Base-by-base conservation (phyloP, 2,888 invertebrate genomes). In the Spatulosminthurus flaviceps region DNA sequence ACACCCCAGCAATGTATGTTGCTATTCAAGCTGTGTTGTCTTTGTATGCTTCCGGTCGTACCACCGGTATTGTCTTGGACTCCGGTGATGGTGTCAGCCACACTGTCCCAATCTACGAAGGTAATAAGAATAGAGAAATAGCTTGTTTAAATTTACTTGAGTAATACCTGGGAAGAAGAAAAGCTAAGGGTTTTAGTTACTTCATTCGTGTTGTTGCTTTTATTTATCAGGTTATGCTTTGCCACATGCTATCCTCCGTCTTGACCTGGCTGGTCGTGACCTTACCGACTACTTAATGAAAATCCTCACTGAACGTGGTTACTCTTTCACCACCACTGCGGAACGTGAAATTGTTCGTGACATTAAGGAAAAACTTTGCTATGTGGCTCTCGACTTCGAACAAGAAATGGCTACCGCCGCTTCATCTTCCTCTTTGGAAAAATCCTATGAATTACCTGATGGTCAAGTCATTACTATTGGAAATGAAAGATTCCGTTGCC, bases 21-120 rank as follows among this genome's bases (percentile, higher is more conserved):
- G 95, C 95, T 87, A 95, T 96, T 90, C 95, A 96, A 90, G 95
- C 95, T 86, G 95, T 95, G 86, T 91, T 96, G 83, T 95, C 95
- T 88, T 90, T 96, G 88, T 96, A 96, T 89, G 96, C 96, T 83
- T 95, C 95, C 88, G 96, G 95, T 87, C 93, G 95, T 90, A 96
- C 95, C 90, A 95, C 95, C 86, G 96, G 95, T 89, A 95, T 96
- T 88, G 95, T 97, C 83, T 90, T 96, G 87, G 96, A 97, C 90
- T 95, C 95, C 86, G 96, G 96, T 84, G 96, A 91, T 95, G 95
- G 95, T 89, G 95, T 96, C 75, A 94, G 95, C 82, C 95, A 95
- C 91, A 95, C 94, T 82, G 95, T 95, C 80, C 95, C 96, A 88
- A 95, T 95, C 90, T 96, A 95, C 87, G 95, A 95, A 89, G 95